phyloP scores from a whole-genome alignment of 2,797 vertebrate species.

The Pseudochirops cupreus region DNA sequence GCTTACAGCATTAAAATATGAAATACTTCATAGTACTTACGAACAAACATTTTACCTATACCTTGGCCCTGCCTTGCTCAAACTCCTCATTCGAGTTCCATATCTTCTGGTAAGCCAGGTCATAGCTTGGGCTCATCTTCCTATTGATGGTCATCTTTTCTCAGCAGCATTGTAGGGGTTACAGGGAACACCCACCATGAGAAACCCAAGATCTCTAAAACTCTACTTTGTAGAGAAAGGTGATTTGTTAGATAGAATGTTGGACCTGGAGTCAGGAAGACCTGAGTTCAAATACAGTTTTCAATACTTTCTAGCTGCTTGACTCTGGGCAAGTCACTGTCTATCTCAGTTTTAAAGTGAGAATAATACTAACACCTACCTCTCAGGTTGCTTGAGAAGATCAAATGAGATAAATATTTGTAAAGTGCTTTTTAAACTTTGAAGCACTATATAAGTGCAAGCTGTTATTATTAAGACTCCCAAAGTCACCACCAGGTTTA shows the following conservation, averaged over 20 bases:
- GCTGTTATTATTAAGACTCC: not conserved
- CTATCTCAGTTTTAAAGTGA: too few species aligned
- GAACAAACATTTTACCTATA: not conserved
- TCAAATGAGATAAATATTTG: not conserved
- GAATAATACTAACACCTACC: not conserved
- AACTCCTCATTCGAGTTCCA: not conserved
- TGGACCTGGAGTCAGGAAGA: not conserved
- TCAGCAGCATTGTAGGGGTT: not conserved
- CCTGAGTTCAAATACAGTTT: too few species aligned
- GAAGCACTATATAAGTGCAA: not conserved
- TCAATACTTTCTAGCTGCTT: too few species aligned
- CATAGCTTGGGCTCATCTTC: not conserved
- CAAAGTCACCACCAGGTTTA: not conserved
- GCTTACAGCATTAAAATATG: not conserved
- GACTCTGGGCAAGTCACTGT: too few species aligned
- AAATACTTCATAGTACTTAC: not conserved
- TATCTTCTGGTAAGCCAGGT: not conserved
- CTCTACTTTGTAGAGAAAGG: not conserved
- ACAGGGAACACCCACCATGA: not conserved
- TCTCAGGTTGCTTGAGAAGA: not conserved
- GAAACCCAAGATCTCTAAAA: not conserved
- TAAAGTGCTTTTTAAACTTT: not conserved
- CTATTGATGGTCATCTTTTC: not conserved
- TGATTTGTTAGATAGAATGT: not conserved
- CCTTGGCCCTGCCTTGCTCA: not conserved